Percentiles rank a stretch among this genome's conserved stretches.
These are phyloP conservation scores for Diabrotica balteata DNA, from an alignment of 2,888 invertebrate species.

Conservation along the genomic window DNA sequence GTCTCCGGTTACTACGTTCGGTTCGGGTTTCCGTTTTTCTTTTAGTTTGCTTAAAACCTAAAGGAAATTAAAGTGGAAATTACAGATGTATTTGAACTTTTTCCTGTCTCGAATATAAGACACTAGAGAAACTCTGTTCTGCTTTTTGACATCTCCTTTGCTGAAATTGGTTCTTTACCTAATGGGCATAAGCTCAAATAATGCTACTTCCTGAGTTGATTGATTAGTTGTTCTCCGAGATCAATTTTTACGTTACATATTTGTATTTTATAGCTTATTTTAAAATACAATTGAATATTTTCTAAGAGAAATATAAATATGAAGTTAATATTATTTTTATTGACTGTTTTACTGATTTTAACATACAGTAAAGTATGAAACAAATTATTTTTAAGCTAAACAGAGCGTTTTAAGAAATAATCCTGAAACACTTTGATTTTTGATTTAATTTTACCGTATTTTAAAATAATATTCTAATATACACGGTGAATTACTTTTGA, in stretches of 20 bases:
- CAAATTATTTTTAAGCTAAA: no score
- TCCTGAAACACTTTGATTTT: no score
- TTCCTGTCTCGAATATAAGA: conserved; percentile 32
- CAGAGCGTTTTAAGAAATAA: no score
- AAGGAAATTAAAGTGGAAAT: conserved; percentile 57
- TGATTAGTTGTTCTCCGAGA: not conserved
- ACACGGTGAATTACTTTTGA: no score
- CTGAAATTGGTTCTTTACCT: conserved; percentile 13
- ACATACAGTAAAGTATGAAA: no score
- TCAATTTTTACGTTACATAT: not conserved
- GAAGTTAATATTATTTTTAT: no score
- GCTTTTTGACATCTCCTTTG: conserved; percentile 19
- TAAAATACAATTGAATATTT: no score
- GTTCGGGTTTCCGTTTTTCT: conserved; percentile 50
- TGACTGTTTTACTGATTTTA: no score
- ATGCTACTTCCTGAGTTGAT: not conserved
- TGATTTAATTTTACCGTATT: no score
- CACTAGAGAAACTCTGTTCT: conserved; percentile 27
- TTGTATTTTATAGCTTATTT: no score
- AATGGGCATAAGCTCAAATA: not conserved
- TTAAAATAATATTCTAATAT: no score
- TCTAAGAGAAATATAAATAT: no score
- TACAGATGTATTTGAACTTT: conserved; percentile 49
- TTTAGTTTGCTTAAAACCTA: conserved; percentile 49
- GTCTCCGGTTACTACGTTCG: conserved; percentile 58